Evolutionary conservation across 2,113 vertebrate genomes (phyloP), one percentile per base, ranked within the genome.

Genomic region (Morone saxatilis): DNA sequence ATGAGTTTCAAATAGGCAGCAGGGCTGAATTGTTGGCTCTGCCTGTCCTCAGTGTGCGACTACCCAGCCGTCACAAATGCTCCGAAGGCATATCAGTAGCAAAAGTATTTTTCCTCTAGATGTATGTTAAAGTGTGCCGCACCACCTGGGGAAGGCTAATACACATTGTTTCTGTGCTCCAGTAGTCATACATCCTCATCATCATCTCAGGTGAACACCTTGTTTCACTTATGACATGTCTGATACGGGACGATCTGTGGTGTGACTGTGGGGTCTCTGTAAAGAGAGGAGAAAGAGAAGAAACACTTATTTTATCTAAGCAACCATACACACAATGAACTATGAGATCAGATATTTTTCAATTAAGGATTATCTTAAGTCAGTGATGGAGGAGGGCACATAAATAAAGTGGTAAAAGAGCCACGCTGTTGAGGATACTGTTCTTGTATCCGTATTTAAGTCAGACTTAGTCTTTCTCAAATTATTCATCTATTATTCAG

Each of bases 1-100:
- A 78, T 84, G 86, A 90, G 81, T 89, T 91, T 91, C 84, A 89
- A 89, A 95, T 92, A 88, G 90, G 69, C 82, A 75, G 47, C 63
- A 25, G 19, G 71, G 59, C 54, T 81, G 75, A 75, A 74, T 71
- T 50, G 76, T 89, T 76, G 70, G 22, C 57, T 14, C 71, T 67
- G 79, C 84, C 74, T 78, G 51, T 80, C 61, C 59, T 80, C 87
- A 7, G 74, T 66, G 70, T 88, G 84, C 51, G 56, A 57, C 75
- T 60, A 86, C 14, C 87, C 82, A 91, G 74, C 88, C 80, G 43
- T 89, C 72, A 73, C 86, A 75, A 89, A 88, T 69, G 76, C 83
- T 71, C 76, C 16, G 4, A 19, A 66, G 75, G 61, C 76, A 81
- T 43, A 88, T 83, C 86, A 71, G 61, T 45, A 31, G 60, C 80